phyloP scores from a whole-genome alignment of 2,113 vertebrate genomes.

The Electrona antarctica region DNA sequence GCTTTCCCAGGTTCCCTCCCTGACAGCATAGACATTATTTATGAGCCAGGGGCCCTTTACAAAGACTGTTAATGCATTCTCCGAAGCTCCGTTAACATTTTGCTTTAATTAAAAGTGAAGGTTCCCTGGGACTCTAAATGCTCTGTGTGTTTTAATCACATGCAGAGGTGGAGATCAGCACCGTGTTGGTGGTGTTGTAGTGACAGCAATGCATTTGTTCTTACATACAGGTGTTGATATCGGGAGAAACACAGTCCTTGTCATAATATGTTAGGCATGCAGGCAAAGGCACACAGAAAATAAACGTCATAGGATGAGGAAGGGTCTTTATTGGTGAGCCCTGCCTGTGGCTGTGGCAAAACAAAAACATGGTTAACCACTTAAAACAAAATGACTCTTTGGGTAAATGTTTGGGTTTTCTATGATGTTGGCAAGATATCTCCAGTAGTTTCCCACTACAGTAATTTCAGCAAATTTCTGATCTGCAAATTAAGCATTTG shows the following conservation, averaged over 20 bases:
- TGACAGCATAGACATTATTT: slow-evolving; percentile 68
- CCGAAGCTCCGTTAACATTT: slow-evolving; percentile 39
- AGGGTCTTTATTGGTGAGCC: neutral
- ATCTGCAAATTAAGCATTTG: no score
- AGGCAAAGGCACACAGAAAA: slow-evolving; percentile 22
- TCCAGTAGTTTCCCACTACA: no score
- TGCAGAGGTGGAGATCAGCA: neutral
- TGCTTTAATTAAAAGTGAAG: slow-evolving; percentile 65
- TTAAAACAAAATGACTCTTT: no score
- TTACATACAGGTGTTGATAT: slow-evolving; percentile 58
- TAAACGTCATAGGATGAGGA: slow-evolving; percentile 8
- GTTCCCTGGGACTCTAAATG: slow-evolving; percentile 2
- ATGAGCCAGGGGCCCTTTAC: slow-evolving; percentile 51
- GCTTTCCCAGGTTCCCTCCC: slow-evolving; percentile 56
- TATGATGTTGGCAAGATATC: no score
- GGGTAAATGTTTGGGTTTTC: no score
- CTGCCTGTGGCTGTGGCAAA: neutral
- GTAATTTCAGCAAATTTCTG: no score
- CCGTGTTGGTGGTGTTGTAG: slow-evolving; percentile 12
- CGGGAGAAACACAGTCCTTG: neutral
- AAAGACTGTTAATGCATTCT: slow-evolving; percentile 48
- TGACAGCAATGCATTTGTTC: slow-evolving; percentile 30
- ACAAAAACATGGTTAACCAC: no score
- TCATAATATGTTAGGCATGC: slow-evolving; percentile 14
- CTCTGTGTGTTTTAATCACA: slow-evolving; percentile 29